These are phyloP conservation scores for Passerculus sandwichensis DNA, from an alignment of 2,797 vertebrate species.

Conservation along the genomic window DNA sequence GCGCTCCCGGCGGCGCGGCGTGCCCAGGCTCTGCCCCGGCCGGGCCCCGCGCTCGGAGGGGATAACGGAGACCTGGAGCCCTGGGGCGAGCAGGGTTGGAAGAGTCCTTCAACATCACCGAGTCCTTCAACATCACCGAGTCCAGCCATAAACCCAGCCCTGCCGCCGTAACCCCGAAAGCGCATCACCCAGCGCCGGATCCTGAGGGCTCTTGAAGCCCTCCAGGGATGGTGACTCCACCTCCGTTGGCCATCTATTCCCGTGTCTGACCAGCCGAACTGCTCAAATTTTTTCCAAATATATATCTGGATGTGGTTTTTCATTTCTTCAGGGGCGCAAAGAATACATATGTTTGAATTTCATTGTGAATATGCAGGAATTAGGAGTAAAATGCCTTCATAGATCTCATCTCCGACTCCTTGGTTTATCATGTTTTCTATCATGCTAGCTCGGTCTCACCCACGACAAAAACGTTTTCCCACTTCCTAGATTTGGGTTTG, in stretches of 20 bases:
- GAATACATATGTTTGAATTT: rapidly evolving
- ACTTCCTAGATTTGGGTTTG: neutral
- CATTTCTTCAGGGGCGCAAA: neutral
- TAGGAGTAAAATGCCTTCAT: neutral
- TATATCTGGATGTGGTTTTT: neutral
- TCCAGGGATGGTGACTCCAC: too few species aligned
- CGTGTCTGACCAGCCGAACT: too few species aligned
- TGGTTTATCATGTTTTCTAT: neutral
- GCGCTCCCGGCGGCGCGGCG: neutral
- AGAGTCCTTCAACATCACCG: neutral
- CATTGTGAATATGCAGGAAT: neutral
- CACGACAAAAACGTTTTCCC: neutral
- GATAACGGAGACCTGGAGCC: rapidly evolving
- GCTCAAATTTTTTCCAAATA: rapidly evolving
- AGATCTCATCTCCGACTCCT: neutral
- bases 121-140: rapidly evolving
- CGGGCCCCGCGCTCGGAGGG: rapidly evolving
- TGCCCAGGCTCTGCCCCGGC: rapidly evolving
- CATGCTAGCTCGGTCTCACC: rapidly evolving
- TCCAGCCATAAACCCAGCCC: rapidly evolving
- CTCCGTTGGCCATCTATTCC: neutral
- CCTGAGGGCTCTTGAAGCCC: neutral
- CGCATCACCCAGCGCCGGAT: neutral
- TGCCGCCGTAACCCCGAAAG: neutral
- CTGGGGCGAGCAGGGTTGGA: rapidly evolving